Evolutionary conservation across 92 coral and sea anemone genomes (phyloP), one percentile per base, ranked within the genome.

Genomic region (Scolanthus callimorphus): DNA sequence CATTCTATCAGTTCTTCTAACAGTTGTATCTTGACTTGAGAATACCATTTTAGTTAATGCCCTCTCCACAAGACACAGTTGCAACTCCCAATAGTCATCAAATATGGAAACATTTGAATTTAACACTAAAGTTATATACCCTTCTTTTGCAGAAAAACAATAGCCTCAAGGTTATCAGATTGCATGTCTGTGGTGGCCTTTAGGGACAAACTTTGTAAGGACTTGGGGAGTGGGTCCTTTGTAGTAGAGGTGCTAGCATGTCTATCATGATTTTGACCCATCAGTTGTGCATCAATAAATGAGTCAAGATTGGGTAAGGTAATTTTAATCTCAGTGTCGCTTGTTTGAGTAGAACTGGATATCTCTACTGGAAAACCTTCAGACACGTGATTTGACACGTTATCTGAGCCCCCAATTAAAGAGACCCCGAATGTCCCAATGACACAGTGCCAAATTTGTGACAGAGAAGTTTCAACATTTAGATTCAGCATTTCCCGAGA

Each of bases 1-100:
- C 84, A 89, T 51, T 66, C 63, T 81, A 61, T 88, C 96, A 49
- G 44, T 64, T 69, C 63, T 74, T 57, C 83, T 69, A 22, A 77
- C 4, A 1, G 51, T 62, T 22, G 80, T 67, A 29, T 84, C 94
- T 31, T 65, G 74, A 41, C 95, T 88, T 17, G 96, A 68, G 57
- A 81, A 69, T 34, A 66, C 21, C 45, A 81, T n/a, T 10, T 61
- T 63, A 19, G 89, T 81, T 29, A 94, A 52, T 17, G 80, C 96
- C 20, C 60, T 39, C 64, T 94, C 80, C 9, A 59, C 48, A 29
- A 94, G 60, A 41, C 91, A 94, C 39, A 94, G 86, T 25, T 57
- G 34, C 13, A 94, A 69, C 24, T 73, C 63, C 80, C 84, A 73
- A 31, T 41, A 17, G 20, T 64, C 60, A 34, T 63, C 69, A 31